Evolutionary conservation across 2,797 vertebrate genomes (phyloP), one percentile per base, ranked within the genome.

Genomic region (Hyperoplus immaculatus): DNA sequence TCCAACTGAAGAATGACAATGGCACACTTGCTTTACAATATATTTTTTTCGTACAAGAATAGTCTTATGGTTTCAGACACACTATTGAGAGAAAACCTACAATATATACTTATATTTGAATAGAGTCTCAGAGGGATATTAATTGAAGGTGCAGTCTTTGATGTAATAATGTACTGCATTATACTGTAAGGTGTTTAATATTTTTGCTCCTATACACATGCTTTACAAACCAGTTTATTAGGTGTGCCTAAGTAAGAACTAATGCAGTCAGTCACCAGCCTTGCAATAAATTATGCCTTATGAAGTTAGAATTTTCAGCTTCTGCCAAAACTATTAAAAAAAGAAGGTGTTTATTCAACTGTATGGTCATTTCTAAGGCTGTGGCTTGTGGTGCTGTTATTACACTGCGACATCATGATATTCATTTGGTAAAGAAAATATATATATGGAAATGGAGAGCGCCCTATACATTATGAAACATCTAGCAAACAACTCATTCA

Each of bases 1-100:
- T 50, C 38, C 6, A 42, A 61, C 4, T 53, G n/a, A 66, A 63
- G n/a, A 18, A 77, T 51, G 47, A 59, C 9, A 29, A 10, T 54
- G 49, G 3, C 42, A 60, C 15, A 55, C 49, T n/a, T 51, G 2
- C 43, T 18, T 8, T 46, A 14, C n/a, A 53, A 45, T 36, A n/a
- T 45, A n/a, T 42, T 29, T 29, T 29, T 29, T 29, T 29, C 29
- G 29, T 29, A 3, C 29, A 29, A 29, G 29, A 29, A 3, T 60
- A 14, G 41, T 46, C 18, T 53, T 8, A 18, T 55, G 13, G 13
- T 46, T 46, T 70, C n/a, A 41, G 16, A 39, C 1, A 14, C 3
- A 5, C 45, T 55, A 16, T 68, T 46, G 10, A 41, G 8, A 51
- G 42, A 56, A 38, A 45, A 29, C 15, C 7, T 18, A 45, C n/a